phyloP scores from a whole-genome alignment of 2,797 vertebrate species.

The Enteromius mattozi region DNA sequence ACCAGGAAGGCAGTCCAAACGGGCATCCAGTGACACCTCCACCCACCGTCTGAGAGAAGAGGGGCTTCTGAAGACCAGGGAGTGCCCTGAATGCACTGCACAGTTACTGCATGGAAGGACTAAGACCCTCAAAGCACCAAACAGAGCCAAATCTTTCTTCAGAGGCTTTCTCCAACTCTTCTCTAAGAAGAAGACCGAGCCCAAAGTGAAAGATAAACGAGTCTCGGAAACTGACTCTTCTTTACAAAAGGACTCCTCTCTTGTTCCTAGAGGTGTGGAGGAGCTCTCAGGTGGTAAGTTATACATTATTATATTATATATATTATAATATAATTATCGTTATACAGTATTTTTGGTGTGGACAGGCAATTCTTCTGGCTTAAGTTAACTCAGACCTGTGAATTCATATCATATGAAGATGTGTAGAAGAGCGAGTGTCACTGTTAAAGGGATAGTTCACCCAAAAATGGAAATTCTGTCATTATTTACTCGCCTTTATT shows the following conservation, averaged over 20 bases:
- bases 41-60: background rate
- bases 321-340: too few relatives aligned
- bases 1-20: background rate
- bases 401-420: background rate
- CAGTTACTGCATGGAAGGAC: background rate
- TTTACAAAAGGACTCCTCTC: conserved; percentile 63
- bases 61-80: background rate
- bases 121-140: background rate
- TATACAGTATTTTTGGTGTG: background rate
- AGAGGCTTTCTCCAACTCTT: conserved; percentile 13
- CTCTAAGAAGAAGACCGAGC: conserved; percentile 24
- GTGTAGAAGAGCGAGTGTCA: too few relatives aligned
- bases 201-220: background rate
- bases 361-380: too few relatives aligned
- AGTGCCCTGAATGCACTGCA: background rate
- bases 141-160: background rate
- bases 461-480: too few relatives aligned
- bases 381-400: background rate
- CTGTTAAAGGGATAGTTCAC: too few relatives aligned
- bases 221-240: background rate
- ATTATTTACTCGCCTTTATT: too few relatives aligned
- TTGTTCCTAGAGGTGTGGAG: conserved; percentile 56
- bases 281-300: conserved; percentile 40
- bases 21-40: conserved; percentile 63
- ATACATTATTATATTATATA: too few relatives aligned